These are phyloP conservation scores for Pantherophis guttatus DNA, from an alignment of 2,113 vertebrate genomes.

Conservation along the genomic window DNA sequence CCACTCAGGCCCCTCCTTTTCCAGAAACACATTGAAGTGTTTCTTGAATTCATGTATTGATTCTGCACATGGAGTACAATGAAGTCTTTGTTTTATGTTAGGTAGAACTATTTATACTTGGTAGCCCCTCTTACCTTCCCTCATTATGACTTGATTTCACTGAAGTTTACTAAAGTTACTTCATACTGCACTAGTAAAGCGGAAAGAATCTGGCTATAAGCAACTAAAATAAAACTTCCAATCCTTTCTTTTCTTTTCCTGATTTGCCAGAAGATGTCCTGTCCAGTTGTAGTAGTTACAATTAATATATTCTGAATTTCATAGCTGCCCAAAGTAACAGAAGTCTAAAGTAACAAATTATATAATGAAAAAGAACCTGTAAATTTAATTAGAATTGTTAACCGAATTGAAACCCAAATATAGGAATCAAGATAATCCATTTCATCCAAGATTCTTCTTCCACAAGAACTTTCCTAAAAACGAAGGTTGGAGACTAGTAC, in stretches of 20 bases:
- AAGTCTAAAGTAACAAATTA: neutral
- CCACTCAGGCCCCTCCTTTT: constrained; percentile 53
- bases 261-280: neutral
- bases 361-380: neutral
- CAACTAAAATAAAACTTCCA: neutral
- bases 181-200: constrained; percentile 13
- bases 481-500: neutral
- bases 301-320: neutral
- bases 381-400: neutral
- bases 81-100: constrained; percentile 67
- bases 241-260: no score
- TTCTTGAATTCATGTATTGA: constrained; percentile 71
- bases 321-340: neutral
- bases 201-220: neutral
- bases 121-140: constrained; percentile 41
- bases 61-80: constrained; percentile 67
- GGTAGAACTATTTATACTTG: constrained; percentile 45
- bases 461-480: neutral
- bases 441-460: neutral
- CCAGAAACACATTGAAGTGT: constrained; percentile 75
- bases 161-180: constrained; percentile 23
- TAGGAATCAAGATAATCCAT: neutral
- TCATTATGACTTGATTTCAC: constrained; percentile 17
- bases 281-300: neutral
- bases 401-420: neutral